These are phyloP conservation scores for Malaclemys terrapin DNA, from an alignment of 2,113 vertebrate genomes.

Conservation along the genomic window DNA sequence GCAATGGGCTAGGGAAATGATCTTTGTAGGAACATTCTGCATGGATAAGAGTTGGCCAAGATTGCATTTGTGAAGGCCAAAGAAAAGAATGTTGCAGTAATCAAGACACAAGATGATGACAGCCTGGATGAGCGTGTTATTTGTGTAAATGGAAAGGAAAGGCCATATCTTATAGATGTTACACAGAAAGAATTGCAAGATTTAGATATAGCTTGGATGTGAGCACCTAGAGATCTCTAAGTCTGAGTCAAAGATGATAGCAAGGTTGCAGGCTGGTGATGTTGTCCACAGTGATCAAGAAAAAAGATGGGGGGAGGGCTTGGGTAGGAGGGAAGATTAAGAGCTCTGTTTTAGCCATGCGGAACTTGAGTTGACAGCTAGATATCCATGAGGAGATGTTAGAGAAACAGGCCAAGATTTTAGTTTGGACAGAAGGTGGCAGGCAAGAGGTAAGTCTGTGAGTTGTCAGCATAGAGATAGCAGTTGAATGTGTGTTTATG, in stretches of 20 bases:
- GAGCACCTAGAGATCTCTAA: no score
- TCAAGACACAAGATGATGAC: not conserved
- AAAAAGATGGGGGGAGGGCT: not conserved
- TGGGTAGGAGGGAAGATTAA: constrained; percentile 18
- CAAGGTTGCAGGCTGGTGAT: no score
- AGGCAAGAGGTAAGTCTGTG: not conserved
- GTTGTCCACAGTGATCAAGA: not conserved
- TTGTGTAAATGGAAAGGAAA: no score
- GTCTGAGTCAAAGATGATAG: no score
- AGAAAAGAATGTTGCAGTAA: not conserved
- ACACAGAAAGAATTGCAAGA: no score
- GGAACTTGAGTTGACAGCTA: not conserved
- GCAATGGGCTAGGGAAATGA: not conserved
- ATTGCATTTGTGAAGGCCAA: not conserved
- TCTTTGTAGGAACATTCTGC: not conserved
- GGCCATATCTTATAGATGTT: no score
- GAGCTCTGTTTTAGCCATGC: not conserved
- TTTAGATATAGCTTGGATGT: no score
- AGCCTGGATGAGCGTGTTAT: no score
- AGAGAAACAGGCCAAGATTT: not conserved
- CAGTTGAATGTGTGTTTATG: not conserved
- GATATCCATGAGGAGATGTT: not conserved
- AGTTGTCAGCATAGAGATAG: not conserved
- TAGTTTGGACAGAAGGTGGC: not conserved
- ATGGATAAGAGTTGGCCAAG: not conserved